Percentiles rank a stretch among this genome's conserved stretches.
Conservation (phyloP, 2,113 vertebrate species). For the Chelonoidis abingdonii region DNA sequence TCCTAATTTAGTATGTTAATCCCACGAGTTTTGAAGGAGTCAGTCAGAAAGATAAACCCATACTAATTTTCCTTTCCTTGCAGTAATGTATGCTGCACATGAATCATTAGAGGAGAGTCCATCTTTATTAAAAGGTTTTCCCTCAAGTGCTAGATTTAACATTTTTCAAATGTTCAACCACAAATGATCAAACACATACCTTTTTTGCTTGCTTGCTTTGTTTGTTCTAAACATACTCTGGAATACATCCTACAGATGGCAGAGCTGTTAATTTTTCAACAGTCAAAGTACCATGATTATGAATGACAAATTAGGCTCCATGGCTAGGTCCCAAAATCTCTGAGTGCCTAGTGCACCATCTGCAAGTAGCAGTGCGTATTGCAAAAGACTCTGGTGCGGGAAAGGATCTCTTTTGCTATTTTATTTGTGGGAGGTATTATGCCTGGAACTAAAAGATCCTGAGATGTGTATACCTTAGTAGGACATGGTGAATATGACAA, state of each 20-base stretch:
- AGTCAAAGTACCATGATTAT: neutral
- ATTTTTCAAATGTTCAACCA: neutral
- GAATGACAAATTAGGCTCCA: neutral
- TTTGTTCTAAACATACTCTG: neutral
- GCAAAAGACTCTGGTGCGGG: neutral
- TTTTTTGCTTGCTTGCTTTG: neutral
- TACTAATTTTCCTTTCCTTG: constrained; percentile 7
- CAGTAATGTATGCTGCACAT: neutral
- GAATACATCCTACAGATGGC: neutral
- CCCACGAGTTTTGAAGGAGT: constrained; percentile 31
- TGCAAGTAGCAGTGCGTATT: fast-evolving
- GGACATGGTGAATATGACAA: neutral
- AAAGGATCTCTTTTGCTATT: neutral
- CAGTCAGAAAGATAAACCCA: constrained; percentile 14
- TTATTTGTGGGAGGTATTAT: neutral
- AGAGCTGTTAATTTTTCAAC: neutral
- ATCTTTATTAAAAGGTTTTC: constrained; percentile 2
- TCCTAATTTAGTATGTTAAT: constrained; percentile 51
- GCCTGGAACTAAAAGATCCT: neutral
- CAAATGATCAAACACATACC: neutral
- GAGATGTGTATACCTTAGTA: neutral
- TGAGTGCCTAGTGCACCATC: neutral
- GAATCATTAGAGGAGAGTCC: neutral
- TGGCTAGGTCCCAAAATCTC: fast-evolving
- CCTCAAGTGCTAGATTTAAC: neutral